Evolutionary conservation across 2,797 vertebrate genomes (phyloP).

Genomic region (Syncerus caffer): DNA sequence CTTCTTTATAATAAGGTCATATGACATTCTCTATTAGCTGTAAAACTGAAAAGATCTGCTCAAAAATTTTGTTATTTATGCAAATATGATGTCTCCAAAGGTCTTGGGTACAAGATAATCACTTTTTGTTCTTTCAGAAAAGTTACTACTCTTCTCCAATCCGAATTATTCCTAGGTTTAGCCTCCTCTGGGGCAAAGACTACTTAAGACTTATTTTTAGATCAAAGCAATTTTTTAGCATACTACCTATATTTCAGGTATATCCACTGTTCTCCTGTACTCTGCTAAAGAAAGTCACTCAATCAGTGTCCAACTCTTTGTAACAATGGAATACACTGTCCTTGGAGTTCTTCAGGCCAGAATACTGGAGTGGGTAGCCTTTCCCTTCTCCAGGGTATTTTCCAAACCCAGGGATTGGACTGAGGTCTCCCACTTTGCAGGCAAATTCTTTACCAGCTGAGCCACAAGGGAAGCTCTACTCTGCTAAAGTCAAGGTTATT

Average conservation of each 20-base stretch:
- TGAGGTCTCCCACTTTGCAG: not conserved
- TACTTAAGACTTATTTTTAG: not conserved
- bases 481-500: not conserved
- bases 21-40: conserved; percentile 2
- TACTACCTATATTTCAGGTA: not conserved
- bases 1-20: conserved; percentile 27
- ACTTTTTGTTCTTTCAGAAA: not conserved
- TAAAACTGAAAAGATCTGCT: not conserved
- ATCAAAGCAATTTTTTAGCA: not conserved
- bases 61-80: not conserved
- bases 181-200: not conserved
- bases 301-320: not conserved
- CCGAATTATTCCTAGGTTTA: not conserved
- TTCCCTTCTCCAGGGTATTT: not conserved
- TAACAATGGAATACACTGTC: not conserved
- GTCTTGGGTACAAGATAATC: not conserved
- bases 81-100: not conserved
- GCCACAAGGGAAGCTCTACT: not conserved
- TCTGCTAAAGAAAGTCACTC: not conserved
- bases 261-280: not conserved
- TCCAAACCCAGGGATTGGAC: not conserved
- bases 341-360: not conserved
- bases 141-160: not conserved
- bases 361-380: not conserved
- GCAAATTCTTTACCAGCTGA: not conserved